phyloP scores from a whole-genome alignment of 2,113 vertebrate genomes.

The Pogonocichla stellata region DNA sequence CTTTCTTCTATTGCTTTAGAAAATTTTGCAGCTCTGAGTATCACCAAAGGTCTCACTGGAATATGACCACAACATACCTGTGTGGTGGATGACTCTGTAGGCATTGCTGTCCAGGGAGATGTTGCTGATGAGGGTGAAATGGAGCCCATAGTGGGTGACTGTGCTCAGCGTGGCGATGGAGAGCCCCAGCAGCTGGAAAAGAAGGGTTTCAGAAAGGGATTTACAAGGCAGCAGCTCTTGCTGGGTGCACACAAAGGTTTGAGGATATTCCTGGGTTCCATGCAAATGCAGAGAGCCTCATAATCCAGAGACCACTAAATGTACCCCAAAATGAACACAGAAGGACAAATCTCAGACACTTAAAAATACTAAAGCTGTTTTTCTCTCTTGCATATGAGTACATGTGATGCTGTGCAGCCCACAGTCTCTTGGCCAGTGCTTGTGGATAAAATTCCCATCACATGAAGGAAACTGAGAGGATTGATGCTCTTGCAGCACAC shows the following conservation, averaged over 20 bases:
- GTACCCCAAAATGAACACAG: not conserved
- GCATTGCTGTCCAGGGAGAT: conserved; percentile 19
- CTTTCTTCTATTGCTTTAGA: not conserved
- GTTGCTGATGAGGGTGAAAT: conserved; percentile 49
- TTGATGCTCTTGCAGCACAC: not conserved
- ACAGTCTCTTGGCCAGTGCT: not conserved
- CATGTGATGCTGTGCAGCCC: accelerated
- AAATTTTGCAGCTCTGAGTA: not conserved
- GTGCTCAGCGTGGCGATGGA: conserved; percentile 41
- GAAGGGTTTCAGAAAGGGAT: not conserved
- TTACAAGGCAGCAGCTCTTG: not conserved
- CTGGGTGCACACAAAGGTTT: not conserved
- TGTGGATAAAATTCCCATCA: not conserved
- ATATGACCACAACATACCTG: not conserved
- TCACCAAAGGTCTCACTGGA: not conserved
- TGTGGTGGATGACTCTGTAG: conserved; percentile 33
- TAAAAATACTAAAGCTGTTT: not conserved
- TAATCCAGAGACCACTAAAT: not conserved
- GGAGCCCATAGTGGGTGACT: conserved; percentile 45
- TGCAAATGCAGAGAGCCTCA: not conserved
- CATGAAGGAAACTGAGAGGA: not conserved
- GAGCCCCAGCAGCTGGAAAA: conserved; percentile 65
- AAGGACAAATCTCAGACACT: not conserved
- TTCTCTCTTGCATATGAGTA: not conserved
- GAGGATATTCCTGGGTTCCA: not conserved